Conservation (phyloP, 2,797 vertebrate genomes). For the Manis pentadactyla region DNA sequence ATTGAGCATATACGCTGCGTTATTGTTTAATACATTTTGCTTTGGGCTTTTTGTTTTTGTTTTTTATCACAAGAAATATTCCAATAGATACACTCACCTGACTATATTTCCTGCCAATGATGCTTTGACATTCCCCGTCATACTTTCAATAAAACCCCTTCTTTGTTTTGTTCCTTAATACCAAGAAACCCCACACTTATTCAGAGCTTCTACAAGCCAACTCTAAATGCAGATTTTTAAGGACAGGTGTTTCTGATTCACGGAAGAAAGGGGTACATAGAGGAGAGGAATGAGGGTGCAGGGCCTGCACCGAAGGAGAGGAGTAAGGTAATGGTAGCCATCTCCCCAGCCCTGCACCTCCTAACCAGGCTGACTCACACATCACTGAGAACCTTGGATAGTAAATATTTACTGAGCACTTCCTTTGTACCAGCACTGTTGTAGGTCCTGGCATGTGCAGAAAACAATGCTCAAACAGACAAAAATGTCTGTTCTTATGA, state of each 20-base stretch:
- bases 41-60: neutral
- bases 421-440: neutral
- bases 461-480: neutral
- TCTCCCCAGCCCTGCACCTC: neutral
- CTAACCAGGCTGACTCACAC: neutral
- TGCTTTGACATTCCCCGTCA: neutral
- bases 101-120: neutral
- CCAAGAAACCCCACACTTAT: neutral
- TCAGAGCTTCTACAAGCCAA: neutral
- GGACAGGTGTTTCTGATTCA: neutral
- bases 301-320: neutral
- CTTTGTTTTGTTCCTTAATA: conserved; percentile 5
- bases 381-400: neutral
- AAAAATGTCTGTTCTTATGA: neutral
- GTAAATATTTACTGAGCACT: neutral
- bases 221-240: neutral
- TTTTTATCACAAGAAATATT: neutral
- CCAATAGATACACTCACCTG: neutral
- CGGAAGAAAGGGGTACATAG: neutral
- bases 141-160: neutral
- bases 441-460: neutral
- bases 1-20: neutral
- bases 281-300: neutral
- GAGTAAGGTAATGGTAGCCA: neutral
- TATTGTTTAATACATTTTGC: neutral